phyloP scores from a whole-genome alignment of 2,888 invertebrate species.

The Vanessa cardui region DNA sequence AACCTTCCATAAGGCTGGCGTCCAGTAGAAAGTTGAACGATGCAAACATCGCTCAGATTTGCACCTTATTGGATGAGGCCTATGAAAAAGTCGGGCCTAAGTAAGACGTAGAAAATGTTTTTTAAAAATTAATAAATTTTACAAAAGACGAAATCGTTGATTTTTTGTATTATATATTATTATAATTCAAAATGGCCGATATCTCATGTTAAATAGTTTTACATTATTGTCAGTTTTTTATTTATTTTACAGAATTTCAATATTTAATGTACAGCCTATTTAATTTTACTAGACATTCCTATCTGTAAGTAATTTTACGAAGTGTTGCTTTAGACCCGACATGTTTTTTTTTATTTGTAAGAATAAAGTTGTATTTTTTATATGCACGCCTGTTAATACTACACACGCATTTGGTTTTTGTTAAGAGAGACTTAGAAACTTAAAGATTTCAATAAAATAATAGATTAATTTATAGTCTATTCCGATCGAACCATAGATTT shows the following conservation, averaged over 20 bases:
- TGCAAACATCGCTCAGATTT: conserved; percentile 81
- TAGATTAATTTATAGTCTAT: no score
- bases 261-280: neutral
- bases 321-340: no score
- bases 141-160: no score
- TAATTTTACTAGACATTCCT: neutral
- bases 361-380: no score
- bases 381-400: no score
- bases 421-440: no score
- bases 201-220: neutral
- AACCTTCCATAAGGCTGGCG: conserved; percentile 88
- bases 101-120: neutral
- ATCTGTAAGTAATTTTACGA: neutral
- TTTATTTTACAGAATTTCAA: neutral
- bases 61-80: conserved; percentile 67
- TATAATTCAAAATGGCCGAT: neutral
- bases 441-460: no score
- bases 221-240: neutral
- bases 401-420: no score
- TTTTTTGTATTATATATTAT: neutral
- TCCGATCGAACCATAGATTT: no score
- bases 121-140: neutral
- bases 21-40: conserved; percentile 85
- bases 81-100: conserved; percentile 50
- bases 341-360: no score